Conservation (phyloP, 2,888 invertebrate genomes). For the Carterocephalus palaemon region DNA sequence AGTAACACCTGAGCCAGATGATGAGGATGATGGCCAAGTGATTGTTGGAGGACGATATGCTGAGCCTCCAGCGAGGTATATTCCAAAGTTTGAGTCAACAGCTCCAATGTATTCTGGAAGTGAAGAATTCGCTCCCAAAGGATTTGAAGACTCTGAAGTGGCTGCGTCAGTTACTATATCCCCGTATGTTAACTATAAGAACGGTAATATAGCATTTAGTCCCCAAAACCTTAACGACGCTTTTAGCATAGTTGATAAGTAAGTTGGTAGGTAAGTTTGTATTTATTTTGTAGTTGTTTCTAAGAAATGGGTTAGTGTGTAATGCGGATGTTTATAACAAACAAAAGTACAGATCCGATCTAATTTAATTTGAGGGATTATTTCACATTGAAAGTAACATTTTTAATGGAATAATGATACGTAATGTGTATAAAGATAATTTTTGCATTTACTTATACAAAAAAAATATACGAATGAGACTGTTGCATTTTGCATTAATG, state of each 20-base stretch:
- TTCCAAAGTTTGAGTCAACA: conserved; percentile 45
- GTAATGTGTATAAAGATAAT: not conserved
- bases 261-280: too few species aligned
- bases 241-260: conserved; percentile 63
- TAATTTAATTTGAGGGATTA: conserved; percentile 7
- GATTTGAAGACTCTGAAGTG: conserved; percentile 41
- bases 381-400: not conserved
- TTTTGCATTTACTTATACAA: too few species aligned
- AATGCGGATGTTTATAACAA: conserved; percentile 1
- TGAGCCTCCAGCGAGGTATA: conserved; percentile 61
- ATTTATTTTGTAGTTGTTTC: conserved; percentile 3
- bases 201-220: conserved; percentile 70
- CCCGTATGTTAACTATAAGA: conserved; percentile 66
- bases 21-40: conserved; percentile 38
- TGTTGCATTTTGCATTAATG: too few species aligned
- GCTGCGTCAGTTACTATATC: conserved; percentile 51
- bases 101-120: conserved; percentile 40
- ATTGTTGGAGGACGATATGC: conserved; percentile 67
- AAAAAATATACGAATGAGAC: too few species aligned
- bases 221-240: conserved; percentile 73
- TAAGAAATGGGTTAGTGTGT: not conserved
- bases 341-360: conserved; percentile 20
- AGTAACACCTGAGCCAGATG: conserved; percentile 32
- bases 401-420: not conserved
- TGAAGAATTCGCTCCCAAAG: conserved; percentile 39